Conservation (phyloP, 2,888 invertebrate species). For the Drosophila mimica region DNA sequence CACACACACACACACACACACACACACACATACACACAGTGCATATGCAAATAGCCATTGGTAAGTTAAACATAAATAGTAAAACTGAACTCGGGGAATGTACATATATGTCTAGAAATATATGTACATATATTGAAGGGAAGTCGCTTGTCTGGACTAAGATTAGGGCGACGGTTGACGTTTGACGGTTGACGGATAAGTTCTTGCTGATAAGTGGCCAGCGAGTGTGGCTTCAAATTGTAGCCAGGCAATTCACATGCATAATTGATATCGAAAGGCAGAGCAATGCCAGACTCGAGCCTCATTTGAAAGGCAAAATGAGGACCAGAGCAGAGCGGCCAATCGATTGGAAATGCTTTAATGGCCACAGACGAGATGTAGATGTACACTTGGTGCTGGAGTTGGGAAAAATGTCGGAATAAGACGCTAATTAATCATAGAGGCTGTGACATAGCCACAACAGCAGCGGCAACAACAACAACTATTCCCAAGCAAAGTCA, state of each 20-base stretch:
- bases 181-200: background rate
- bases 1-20: background rate
- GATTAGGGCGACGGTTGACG: slow-evolving; percentile 29
- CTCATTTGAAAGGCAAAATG: slow-evolving; percentile 57
- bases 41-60: slow-evolving; percentile 47
- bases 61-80: slow-evolving; percentile 26
- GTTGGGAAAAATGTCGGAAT: slow-evolving; percentile 35
- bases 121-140: slow-evolving; percentile 19
- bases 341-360: slow-evolving; percentile 78
- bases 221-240: background rate
- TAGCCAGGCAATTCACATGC: slow-evolving; percentile 51
- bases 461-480: slow-evolving; percentile 22
- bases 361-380: slow-evolving; percentile 26
- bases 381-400: background rate
- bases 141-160: slow-evolving; percentile 21
- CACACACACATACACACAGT: slow-evolving; percentile 1
- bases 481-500: slow-evolving; percentile 57
- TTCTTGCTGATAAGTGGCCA: slow-evolving; percentile 31
- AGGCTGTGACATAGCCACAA: slow-evolving; percentile 37
- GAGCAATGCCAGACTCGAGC: slow-evolving; percentile 17
- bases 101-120: slow-evolving; percentile 5
- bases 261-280: slow-evolving; percentile 62
- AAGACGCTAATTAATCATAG: slow-evolving; percentile 79
- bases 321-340: slow-evolving; percentile 29
- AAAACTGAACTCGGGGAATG: slow-evolving; percentile 8